Percentiles rank a stretch among this genome's conserved stretches.
These are phyloP conservation scores for Athalia circularis DNA, from an alignment of 2,888 invertebrate species.

Conservation along the genomic window DNA sequence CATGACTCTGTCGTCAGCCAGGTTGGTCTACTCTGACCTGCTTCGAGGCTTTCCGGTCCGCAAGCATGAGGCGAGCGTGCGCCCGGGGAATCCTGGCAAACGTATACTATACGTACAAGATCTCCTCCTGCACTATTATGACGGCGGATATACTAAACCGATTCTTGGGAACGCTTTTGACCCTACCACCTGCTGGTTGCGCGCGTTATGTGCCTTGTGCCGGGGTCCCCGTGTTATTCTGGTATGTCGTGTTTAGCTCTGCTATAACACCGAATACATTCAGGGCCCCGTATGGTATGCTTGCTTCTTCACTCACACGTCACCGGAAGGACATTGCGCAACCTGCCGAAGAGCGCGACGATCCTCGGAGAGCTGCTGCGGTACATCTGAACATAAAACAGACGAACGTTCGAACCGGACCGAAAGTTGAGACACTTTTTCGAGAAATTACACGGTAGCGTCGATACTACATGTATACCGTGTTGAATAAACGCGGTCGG, in stretches of 20 bases:
- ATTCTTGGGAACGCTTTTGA: constrained; percentile 70
- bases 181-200: constrained; percentile 71
- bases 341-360: background rate
- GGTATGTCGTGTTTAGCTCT: constrained; percentile 44
- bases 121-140: constrained; percentile 30
- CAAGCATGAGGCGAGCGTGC: constrained; percentile 12
- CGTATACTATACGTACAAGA: constrained; percentile 1
- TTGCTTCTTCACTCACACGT: constrained; percentile 20
- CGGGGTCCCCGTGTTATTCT: constrained; percentile 5
- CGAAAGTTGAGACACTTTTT: too few relatives aligned
- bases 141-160: constrained; percentile 60
- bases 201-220: constrained; percentile 48
- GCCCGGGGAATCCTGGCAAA: constrained; percentile 17
- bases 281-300: constrained; percentile 10
- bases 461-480: too few relatives aligned
- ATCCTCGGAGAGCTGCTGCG: background rate
- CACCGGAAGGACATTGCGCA: constrained; percentile 44
- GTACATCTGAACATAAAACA: background rate
- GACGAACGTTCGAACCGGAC: background rate
- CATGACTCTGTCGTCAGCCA: too few relatives aligned
- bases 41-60: constrained; percentile 2
- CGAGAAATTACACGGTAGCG: background rate
- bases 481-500: background rate
- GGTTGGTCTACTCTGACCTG: constrained; percentile 15
- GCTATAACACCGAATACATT: constrained; percentile 42